Percentiles rank a stretch among this genome's conserved stretches.
phyloP scores from a whole-genome alignment of 1,140 invertebrate species.

The Trachymyrmex cornetzi region DNA sequence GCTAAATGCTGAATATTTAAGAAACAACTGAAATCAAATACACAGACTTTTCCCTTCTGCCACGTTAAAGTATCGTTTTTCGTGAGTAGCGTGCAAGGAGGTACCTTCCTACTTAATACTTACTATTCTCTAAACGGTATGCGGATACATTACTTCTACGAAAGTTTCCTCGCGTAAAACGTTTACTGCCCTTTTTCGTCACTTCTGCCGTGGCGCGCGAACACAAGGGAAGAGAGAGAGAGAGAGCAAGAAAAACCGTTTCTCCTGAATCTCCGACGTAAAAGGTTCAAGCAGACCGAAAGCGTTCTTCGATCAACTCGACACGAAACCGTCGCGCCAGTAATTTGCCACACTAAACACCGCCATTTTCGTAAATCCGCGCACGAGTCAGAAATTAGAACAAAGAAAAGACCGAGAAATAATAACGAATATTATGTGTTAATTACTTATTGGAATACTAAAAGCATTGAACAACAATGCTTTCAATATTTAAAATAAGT shows the following conservation, averaged over 20 bases:
- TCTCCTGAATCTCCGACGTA: constrained; percentile 51
- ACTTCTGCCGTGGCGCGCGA: constrained; percentile 56
- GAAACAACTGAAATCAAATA: constrained; percentile 56
- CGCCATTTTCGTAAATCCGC: constrained; percentile 21
- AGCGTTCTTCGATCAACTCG: constrained; percentile 60
- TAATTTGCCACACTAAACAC: constrained; percentile 56
- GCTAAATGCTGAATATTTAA: constrained; percentile 68
- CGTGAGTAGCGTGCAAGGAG: constrained; percentile 71
- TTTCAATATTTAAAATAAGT: too few relatives aligned
- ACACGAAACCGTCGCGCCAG: constrained; percentile 58
- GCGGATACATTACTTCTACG: constrained; percentile 72
- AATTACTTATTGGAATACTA: too few relatives aligned
- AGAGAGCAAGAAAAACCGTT: constrained; percentile 38
- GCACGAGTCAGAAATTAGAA: background rate
- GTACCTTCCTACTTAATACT: constrained; percentile 72
- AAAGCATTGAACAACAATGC: too few relatives aligned
- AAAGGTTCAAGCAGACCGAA: constrained; percentile 49
- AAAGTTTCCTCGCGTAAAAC: constrained; percentile 69
- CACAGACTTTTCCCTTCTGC: constrained; percentile 47
- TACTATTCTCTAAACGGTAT: constrained; percentile 69
- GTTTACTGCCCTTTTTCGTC: constrained; percentile 71
- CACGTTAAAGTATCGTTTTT: constrained; percentile 59
- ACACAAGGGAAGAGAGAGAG: background rate
- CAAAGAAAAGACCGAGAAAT: background rate
- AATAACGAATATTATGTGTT: background rate